Conservation (phyloP, 2,797 vertebrate species). For the Catharus ustulatus region DNA sequence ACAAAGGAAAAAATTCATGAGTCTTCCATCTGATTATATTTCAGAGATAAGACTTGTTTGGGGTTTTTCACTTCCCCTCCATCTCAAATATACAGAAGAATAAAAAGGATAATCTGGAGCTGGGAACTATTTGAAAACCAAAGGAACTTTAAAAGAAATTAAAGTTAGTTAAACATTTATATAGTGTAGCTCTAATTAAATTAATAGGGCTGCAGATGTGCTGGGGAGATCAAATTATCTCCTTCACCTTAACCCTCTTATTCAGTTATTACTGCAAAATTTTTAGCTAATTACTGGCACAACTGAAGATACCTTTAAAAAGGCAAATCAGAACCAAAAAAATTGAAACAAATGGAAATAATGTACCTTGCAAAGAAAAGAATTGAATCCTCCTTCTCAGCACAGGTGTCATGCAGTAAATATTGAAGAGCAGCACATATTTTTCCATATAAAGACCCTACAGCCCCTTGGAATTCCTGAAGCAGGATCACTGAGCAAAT, state of each 20-base stretch:
- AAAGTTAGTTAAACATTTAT: slow-evolving; percentile 71
- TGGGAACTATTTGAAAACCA: slow-evolving; percentile 59
- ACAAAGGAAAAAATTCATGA: neutral
- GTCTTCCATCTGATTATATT: slow-evolving; percentile 19
- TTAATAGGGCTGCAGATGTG: slow-evolving; percentile 36
- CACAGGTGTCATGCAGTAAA: neutral
- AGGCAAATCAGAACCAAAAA: neutral
- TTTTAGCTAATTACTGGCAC: neutral
- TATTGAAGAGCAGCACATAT: neutral
- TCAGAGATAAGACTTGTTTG: neutral
- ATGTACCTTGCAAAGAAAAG: neutral
- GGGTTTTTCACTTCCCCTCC: neutral
- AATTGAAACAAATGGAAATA: neutral
- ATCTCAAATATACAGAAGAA: slow-evolving; percentile 30
- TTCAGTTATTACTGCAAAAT: slow-evolving; percentile 1
- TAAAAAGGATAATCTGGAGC: slow-evolving; percentile 41
- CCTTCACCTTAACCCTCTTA: neutral
- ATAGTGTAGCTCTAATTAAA: slow-evolving; percentile 71
- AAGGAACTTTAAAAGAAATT: slow-evolving; percentile 58
- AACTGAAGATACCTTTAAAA: neutral
- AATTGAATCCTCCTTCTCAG: neutral
- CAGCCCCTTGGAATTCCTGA: neutral
- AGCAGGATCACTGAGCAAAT: neutral
- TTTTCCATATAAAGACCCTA: neutral
- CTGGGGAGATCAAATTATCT: neutral